Conservation (phyloP, 2,797 vertebrate species). For the Sebastes minor region DNA sequence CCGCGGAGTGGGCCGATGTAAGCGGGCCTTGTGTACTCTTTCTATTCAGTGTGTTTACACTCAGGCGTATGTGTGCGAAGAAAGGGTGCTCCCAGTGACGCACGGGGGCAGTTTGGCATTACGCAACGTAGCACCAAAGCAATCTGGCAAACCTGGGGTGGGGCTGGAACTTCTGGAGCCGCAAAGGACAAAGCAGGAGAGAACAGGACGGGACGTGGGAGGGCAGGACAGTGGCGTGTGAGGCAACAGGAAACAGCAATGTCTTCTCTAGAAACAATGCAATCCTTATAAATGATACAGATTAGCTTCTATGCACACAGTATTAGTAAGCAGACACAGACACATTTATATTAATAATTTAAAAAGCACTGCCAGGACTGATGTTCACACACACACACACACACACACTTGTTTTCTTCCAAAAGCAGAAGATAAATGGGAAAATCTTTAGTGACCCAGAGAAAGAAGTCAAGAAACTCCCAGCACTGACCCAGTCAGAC, state of each 20-base stretch:
- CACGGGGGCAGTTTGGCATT: constrained; percentile 71
- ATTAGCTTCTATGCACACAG: constrained; percentile 6
- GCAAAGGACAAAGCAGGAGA: constrained; percentile 52
- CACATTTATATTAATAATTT: background rate
- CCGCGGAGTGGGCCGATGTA: constrained; percentile 20
- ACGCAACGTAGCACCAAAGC: constrained; percentile 59
- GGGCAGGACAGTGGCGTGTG: constrained; percentile 33
- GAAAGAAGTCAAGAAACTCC: constrained; percentile 54
- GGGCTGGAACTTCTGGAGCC: constrained; percentile 61
- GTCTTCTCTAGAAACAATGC: constrained; percentile 6
- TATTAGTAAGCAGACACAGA: background rate
- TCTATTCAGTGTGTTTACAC: constrained; percentile 49
- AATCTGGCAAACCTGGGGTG: constrained; percentile 63
- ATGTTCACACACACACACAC: background rate
- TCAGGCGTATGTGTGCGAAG: constrained; percentile 48
- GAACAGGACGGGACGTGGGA: constrained; percentile 41
- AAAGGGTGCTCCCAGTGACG: constrained; percentile 76
- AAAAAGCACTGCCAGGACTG: background rate
- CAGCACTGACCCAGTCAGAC: constrained; percentile 43
- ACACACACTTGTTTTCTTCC: background rate
- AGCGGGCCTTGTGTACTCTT: constrained; percentile 16
- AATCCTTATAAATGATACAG: constrained; percentile 35
- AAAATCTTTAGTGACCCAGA: constrained; percentile 32
- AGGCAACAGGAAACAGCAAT: constrained; percentile 52
- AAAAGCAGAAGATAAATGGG: constrained; percentile 11